phyloP scores from a whole-genome alignment of 2,113 vertebrate genomes.

The Poecilia latipinna region DNA sequence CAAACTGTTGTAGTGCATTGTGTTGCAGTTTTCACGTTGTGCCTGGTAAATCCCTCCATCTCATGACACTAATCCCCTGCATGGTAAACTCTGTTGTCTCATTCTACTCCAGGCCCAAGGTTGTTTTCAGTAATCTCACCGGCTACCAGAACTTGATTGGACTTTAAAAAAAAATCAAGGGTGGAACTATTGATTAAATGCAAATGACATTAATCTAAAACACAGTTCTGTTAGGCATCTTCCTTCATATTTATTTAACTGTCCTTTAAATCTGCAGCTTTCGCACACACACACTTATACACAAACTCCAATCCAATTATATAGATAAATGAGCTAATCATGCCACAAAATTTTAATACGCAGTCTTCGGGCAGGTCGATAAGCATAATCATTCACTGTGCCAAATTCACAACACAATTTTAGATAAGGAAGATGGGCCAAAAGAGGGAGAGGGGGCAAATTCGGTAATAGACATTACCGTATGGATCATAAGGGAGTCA shows the following conservation, averaged over 20 bases:
- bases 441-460: conserved; percentile 60
- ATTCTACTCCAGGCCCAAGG: conserved; percentile 66
- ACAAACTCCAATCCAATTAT: conserved; percentile 84
- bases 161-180: conserved; percentile 57
- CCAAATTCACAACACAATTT: conserved; percentile 83
- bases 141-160: conserved; percentile 77
- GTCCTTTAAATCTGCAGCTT: conserved; percentile 67
- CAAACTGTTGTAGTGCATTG: conserved; percentile 76
- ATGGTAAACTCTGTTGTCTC: conserved; percentile 69
- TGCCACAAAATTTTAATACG: conserved; percentile 83
- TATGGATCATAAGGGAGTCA: conserved; percentile 78
- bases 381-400: conserved; percentile 80
- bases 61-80: conserved; percentile 73
- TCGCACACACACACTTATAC: conserved; percentile 64
- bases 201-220: conserved; percentile 79
- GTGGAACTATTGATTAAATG: conserved; percentile 79
- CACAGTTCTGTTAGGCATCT: conserved; percentile 68
- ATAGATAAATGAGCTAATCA: conserved; percentile 86
- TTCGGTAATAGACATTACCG: conserved; percentile 79
- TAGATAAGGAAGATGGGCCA: conserved; percentile 78
- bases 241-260: conserved; percentile 64
- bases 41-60: conserved; percentile 71
- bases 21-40: conserved; percentile 65
- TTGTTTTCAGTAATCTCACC: conserved; percentile 76
- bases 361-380: conserved; percentile 78